phyloP scores from a whole-genome alignment of 1,140 invertebrate species.

The Tribolium castaneum region DNA sequence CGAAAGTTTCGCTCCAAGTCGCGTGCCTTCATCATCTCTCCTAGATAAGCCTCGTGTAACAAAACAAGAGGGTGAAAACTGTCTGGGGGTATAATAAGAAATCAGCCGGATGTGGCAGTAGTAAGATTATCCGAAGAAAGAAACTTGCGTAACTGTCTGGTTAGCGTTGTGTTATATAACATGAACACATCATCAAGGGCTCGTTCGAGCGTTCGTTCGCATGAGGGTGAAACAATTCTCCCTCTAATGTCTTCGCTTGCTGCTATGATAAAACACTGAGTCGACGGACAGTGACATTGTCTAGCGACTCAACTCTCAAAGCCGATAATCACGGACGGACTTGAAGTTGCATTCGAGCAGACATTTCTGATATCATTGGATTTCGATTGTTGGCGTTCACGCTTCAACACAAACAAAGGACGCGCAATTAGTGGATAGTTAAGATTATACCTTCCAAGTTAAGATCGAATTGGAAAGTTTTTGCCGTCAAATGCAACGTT shows the following conservation, averaged over 20 bases:
- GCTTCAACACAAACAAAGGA: constrained; percentile 21
- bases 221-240: constrained; percentile 41
- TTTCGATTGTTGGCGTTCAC: constrained; percentile 19
- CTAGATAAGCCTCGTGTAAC: constrained; percentile 20
- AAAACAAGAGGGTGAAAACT: constrained; percentile 25
- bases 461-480: not conserved
- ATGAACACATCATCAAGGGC: constrained; percentile 38
- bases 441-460: not conserved
- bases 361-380: constrained; percentile 29
- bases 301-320: constrained; percentile 22
- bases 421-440: not conserved
- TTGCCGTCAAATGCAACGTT: too few relatives aligned
- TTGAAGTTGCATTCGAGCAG: constrained; percentile 31
- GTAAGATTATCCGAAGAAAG: constrained; percentile 11
- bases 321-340: constrained; percentile 46
- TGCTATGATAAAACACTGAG: constrained; percentile 46
- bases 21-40: constrained; percentile 26
- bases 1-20: not conserved
- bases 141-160: constrained; percentile 19
- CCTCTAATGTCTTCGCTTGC: constrained; percentile 46
- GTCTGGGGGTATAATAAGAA: constrained; percentile 13
- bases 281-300: constrained; percentile 44
- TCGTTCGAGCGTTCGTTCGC: constrained; percentile 39
- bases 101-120: not conserved
- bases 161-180: constrained; percentile 12